phyloP scores from a whole-genome alignment of 1,140 invertebrate genomes.

The Sitophilus oryzae region DNA sequence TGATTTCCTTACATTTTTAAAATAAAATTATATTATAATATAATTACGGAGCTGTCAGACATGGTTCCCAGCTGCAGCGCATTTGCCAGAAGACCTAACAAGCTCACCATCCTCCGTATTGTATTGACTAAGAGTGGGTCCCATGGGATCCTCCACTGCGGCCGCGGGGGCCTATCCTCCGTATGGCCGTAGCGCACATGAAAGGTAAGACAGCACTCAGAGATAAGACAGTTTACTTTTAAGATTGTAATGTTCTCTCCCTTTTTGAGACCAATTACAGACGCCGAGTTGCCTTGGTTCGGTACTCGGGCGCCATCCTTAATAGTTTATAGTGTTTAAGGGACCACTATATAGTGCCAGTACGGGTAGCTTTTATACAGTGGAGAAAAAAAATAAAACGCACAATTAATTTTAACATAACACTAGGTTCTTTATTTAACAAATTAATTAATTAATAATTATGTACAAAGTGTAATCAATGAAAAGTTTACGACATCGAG shows the following conservation, averaged over 20 bases:
- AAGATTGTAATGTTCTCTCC: background rate
- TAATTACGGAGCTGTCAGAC: conserved; percentile 99
- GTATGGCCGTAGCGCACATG: conserved; percentile 99
- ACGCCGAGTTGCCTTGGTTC: conserved; percentile 30
- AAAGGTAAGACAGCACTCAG: conserved; percentile 90
- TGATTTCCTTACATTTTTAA: background rate
- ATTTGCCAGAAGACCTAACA: conserved; percentile 96
- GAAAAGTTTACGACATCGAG: no score
- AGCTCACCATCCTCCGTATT: conserved; percentile 98
- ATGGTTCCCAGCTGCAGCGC: conserved; percentile 99
- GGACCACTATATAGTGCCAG: no score
- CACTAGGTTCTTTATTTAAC: no score
- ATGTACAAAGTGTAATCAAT: no score
- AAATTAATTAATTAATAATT: no score
- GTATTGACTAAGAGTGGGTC: no score
- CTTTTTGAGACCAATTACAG: background rate
- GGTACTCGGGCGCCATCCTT: conserved; percentile 36
- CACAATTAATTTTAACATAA: no score
- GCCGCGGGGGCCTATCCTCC: no score
- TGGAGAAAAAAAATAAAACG: conserved; percentile 17
- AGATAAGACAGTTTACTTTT: conserved; percentile 52
- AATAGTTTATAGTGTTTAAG: no score
- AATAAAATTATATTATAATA: conserved; percentile 81
- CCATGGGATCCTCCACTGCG: no score
- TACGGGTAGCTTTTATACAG: conserved; percentile 33